These are phyloP conservation scores for Amphimallon solstitiale DNA, from an alignment of 2,888 invertebrate genomes.

Conservation along the genomic window DNA sequence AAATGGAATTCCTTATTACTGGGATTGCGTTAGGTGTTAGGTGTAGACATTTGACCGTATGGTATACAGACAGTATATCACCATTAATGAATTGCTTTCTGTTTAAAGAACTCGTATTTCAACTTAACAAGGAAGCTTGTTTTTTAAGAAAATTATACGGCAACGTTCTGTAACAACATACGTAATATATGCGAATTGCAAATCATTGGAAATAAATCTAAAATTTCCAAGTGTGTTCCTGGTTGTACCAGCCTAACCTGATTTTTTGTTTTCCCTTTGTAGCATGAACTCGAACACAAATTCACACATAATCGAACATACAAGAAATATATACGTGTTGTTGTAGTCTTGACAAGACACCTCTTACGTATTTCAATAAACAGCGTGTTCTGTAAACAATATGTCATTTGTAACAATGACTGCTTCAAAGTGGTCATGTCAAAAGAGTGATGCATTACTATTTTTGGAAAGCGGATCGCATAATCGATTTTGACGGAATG, in stretches of 20 bases:
- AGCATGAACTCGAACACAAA: slow-evolving; percentile 5
- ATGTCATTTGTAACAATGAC: slow-evolving; percentile 37
- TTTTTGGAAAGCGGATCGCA: slow-evolving; percentile 21
- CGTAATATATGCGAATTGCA: not conserved
- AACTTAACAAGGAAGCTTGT: too few species aligned
- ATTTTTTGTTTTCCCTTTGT: not conserved
- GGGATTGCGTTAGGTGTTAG: too few species aligned
- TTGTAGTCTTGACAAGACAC: slow-evolving; percentile 23
- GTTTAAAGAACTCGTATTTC: too few species aligned
- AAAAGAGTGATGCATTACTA: slow-evolving; percentile 29
- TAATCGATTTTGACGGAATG: slow-evolving; percentile 27
- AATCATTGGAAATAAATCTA: too few species aligned
- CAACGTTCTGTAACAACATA: not conserved
- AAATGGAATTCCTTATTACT: too few species aligned
- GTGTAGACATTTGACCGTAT: too few species aligned
- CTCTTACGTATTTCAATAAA: slow-evolving; percentile 32
- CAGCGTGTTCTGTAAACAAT: slow-evolving; percentile 35
- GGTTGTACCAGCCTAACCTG: not conserved
- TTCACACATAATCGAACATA: slow-evolving; percentile 13
- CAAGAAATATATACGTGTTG: slow-evolving; percentile 7
- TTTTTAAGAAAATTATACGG: too few species aligned
- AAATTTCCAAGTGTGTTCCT: not conserved
- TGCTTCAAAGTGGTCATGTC: slow-evolving; percentile 27
- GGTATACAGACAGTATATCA: too few species aligned
- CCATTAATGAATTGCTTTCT: too few species aligned